phyloP scores from a whole-genome alignment of 2,888 invertebrate species.

The Calliphora vomitoria region DNA sequence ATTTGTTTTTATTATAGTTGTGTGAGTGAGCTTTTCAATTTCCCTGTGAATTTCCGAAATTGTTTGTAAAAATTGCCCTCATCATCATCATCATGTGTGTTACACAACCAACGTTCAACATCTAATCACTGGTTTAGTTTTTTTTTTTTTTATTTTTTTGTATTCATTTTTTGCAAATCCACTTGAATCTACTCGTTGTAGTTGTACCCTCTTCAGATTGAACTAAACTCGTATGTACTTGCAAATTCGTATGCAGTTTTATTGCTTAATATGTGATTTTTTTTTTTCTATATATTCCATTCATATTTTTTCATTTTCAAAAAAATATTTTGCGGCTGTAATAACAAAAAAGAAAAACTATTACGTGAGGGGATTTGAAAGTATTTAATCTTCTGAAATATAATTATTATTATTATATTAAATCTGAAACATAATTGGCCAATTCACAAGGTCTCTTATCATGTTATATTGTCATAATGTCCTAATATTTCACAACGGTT shows the following conservation, averaged over 20 bases:
- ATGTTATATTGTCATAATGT: too few species aligned
- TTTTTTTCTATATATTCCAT: conserved; percentile 42
- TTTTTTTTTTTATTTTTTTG: background rate
- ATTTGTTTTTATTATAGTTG: conserved; percentile 31
- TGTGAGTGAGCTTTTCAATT: conserved; percentile 59
- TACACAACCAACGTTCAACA: conserved; percentile 61
- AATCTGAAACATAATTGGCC: too few species aligned
- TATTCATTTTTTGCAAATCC: conserved; percentile 51
- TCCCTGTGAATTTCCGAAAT: conserved; percentile 73
- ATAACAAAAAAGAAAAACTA: conserved; percentile 32
- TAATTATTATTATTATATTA: too few species aligned
- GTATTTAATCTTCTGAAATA: background rate
- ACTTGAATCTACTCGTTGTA: conserved; percentile 63
- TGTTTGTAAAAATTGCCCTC: conserved; percentile 66
- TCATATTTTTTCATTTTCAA: conserved; percentile 57
- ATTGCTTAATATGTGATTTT: conserved; percentile 69
- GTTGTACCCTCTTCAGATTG: conserved; percentile 63
- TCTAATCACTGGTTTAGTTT: conserved; percentile 59
- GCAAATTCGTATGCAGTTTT: conserved; percentile 56
- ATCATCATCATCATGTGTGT: conserved; percentile 57
- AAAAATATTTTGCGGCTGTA: conserved; percentile 33
- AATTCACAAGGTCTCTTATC: too few species aligned
- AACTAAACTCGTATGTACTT: conserved; percentile 42
- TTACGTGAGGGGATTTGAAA: conserved; percentile 45
- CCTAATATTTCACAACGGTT: too few species aligned